A percentile compares a stretch with the other conserved stretches of the same genome.
phyloP scores from a whole-genome alignment of 2,113 vertebrate species.

The Colius striatus region DNA sequence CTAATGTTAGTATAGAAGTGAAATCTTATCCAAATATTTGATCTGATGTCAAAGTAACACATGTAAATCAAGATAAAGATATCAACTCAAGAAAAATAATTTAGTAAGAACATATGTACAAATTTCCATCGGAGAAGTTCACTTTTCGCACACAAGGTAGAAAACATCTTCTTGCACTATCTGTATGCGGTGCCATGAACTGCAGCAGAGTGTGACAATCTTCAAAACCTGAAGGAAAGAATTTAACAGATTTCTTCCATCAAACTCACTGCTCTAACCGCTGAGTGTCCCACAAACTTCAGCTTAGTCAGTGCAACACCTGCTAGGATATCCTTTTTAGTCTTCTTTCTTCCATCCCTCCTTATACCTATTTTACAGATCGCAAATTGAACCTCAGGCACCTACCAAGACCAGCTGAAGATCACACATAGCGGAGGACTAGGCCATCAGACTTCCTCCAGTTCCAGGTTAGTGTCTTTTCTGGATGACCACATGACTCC shows the following conservation, averaged over 20 bases:
- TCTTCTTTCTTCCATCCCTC: not conserved
- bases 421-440: not conserved
- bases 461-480: not conserved
- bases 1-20: not conserved
- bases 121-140: not conserved
- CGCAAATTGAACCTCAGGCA: not conserved
- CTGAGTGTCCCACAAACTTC: not conserved
- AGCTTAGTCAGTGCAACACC: not conserved
- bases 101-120: not conserved
- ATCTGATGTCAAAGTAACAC: not conserved
- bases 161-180: not conserved
- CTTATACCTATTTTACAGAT: not conserved
- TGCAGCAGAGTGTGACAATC: not conserved
- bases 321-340: not conserved
- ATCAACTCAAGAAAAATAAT: not conserved
- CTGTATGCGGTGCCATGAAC: not conserved
- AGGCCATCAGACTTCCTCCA: not conserved
- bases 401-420: not conserved
- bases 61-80: not conserved
- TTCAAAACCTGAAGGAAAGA: not conserved
- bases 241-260: not conserved
- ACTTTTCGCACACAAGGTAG: not conserved
- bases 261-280: not conserved
- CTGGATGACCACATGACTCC: not conserved
- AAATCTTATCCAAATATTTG: not conserved